These are phyloP conservation scores for Cynopterus brachyotis DNA, from an alignment of 2,113 vertebrate species.

Conservation along the genomic window DNA sequence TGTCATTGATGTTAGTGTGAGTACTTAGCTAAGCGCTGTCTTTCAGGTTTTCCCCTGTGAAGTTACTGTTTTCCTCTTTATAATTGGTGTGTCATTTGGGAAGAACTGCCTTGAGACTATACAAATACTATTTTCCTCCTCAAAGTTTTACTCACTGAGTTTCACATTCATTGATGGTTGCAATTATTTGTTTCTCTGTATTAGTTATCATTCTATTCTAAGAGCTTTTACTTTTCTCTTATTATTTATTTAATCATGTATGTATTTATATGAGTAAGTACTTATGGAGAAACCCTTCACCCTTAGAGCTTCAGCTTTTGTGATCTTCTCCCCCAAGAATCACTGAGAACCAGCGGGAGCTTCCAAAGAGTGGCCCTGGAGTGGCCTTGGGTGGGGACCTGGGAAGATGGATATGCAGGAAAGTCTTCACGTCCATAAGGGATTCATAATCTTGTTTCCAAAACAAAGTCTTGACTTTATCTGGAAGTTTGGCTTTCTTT, in stretches of 20 bases:
- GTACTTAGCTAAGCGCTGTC: neutral
- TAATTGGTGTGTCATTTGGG: neutral
- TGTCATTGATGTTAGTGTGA: too few species aligned
- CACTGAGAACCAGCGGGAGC: neutral
- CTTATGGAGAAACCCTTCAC: neutral
- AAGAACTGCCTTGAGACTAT: neutral
- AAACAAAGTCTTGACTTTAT: neutral
- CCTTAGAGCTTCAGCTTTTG: neutral
- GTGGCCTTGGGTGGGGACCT: neutral
- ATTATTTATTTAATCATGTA: neutral
- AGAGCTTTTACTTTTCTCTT: neutral
- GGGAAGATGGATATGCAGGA: rapidly evolving
- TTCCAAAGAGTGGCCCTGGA: rapidly evolving
- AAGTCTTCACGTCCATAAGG: neutral
- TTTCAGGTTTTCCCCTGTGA: neutral
- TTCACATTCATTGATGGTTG: neutral
- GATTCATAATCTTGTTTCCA: neutral
- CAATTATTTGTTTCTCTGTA: neutral
- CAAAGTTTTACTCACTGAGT: neutral
- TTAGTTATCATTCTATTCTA: neutral
- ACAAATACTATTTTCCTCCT: neutral
- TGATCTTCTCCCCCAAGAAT: neutral
- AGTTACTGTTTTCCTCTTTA: neutral
- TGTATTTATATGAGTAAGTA: neutral
- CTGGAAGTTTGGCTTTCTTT: neutral